These are phyloP conservation scores for Phrynosoma blainvillii DNA, from an alignment of 2,113 vertebrate species.

Conservation along the genomic window DNA sequence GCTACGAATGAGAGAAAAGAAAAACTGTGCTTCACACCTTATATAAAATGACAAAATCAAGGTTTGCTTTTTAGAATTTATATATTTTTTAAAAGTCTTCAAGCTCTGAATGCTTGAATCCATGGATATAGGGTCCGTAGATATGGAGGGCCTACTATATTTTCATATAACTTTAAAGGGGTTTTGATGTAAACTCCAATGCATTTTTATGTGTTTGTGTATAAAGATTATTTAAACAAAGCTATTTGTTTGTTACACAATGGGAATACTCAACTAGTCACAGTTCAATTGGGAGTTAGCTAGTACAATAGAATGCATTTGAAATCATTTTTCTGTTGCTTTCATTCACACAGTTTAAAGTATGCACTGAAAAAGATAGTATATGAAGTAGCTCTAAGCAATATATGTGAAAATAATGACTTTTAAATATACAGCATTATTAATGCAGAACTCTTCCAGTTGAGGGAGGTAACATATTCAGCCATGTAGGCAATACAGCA, in stretches of 20 bases:
- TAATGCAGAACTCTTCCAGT: not conserved
- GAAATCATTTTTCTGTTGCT: not conserved
- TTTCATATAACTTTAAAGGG: no score
- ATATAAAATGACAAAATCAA: no score
- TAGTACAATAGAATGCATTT: not conserved
- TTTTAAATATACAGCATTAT: not conserved
- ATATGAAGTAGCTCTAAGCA: not conserved
- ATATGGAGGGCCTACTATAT: no score
- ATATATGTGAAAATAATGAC: not conserved
- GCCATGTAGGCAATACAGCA: no score
- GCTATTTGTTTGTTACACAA: not conserved
- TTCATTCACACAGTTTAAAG: not conserved
- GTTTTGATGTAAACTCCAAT: no score
- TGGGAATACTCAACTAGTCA: not conserved
- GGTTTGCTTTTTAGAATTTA: no score
- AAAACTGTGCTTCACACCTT: no score
- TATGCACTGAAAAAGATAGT: not conserved
- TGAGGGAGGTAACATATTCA: no score
- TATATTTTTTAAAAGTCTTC: no score
- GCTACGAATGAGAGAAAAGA: no score
- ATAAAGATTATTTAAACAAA: not conserved
- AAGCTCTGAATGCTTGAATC: no score
- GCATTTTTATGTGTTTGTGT: not conserved
- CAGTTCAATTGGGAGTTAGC: not conserved
- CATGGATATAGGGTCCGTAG: no score